These are phyloP conservation scores for Drosophila yakuba DNA, from an alignment of 1,140 invertebrate species.

Conservation along the genomic window DNA sequence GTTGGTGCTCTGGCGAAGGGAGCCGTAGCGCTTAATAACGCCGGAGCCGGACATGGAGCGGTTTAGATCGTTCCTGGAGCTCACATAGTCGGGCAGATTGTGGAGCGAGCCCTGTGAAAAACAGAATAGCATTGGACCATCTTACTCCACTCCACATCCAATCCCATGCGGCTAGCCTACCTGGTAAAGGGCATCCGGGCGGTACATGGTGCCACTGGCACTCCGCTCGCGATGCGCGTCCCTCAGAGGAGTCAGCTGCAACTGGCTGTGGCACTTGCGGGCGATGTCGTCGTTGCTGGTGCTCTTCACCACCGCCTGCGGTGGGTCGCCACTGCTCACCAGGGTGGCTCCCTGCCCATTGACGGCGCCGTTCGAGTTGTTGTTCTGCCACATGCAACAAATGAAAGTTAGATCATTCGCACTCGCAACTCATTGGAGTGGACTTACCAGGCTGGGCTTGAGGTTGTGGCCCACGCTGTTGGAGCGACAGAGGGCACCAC, in stretches of 20 bases:
- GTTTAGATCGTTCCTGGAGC: conserved; percentile 81
- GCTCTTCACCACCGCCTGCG: conserved; percentile 53
- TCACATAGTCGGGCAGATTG: conserved; percentile 85
- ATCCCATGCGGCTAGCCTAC: conserved; percentile 85
- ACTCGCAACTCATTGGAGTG: neutral
- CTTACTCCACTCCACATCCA: too few relatives aligned
- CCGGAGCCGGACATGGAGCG: conserved; percentile 63
- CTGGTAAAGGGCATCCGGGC: conserved; percentile 94
- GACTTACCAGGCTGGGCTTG: conserved; percentile 55
- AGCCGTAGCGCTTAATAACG: conserved; percentile 78
- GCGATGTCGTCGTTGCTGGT: conserved; percentile 75
- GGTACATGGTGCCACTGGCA: conserved; percentile 91
- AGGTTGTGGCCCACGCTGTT: conserved; percentile 78
- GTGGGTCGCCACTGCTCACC: neutral
- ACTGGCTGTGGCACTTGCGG: conserved; percentile 65
- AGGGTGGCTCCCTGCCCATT: conserved; percentile 42
- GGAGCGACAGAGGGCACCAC: conserved; percentile 63
- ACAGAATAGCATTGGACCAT: neutral
- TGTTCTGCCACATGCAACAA: conserved; percentile 45
- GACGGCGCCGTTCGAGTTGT: conserved; percentile 59
- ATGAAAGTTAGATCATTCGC: neutral
- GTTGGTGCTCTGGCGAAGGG: conserved; percentile 63
- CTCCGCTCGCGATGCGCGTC: conserved; percentile 69
- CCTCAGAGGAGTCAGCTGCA: conserved; percentile 66
- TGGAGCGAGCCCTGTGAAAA: conserved; percentile 72